Evolutionary conservation across 2,113 vertebrate genomes (phyloP).

Genomic region (Tetrax tetrax): DNA sequence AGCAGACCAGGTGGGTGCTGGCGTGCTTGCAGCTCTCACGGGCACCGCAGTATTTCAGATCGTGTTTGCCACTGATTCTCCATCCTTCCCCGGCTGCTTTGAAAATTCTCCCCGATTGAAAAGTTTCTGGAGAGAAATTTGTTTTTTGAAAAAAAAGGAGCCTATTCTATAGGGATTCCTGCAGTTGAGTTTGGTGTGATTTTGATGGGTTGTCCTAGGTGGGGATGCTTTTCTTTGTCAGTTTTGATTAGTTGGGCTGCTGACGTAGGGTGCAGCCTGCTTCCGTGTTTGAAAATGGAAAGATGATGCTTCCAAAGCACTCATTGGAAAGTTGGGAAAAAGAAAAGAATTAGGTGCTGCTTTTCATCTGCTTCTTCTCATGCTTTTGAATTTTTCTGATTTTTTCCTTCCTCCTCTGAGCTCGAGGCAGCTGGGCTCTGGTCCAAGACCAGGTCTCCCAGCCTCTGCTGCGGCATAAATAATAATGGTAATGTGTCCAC

Average conservation of each 20-base stretch:
- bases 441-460: background rate
- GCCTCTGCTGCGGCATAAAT: background rate
- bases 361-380: background rate
- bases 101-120: background rate
- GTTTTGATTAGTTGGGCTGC: background rate
- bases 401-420: background rate
- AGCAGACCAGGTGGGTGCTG: fast-evolving
- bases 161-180: background rate
- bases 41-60: fast-evolving
- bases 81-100: background rate
- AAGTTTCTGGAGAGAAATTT: background rate
- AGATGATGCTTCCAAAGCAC: background rate
- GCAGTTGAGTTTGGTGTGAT: background rate
- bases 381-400: background rate
- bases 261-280: background rate
- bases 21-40: background rate
- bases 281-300: background rate
- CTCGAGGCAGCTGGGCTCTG: background rate
- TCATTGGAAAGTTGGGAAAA: background rate
- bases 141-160: background rate
- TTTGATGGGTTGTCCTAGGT: background rate
- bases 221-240: background rate
- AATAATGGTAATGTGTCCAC: background rate
- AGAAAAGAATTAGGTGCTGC: background rate
- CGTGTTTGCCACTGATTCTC: background rate